Percentiles rank a stretch among this genome's conserved stretches.
Conservation (phyloP, 1,140 invertebrate genomes). For the Epicauta chinensis region DNA sequence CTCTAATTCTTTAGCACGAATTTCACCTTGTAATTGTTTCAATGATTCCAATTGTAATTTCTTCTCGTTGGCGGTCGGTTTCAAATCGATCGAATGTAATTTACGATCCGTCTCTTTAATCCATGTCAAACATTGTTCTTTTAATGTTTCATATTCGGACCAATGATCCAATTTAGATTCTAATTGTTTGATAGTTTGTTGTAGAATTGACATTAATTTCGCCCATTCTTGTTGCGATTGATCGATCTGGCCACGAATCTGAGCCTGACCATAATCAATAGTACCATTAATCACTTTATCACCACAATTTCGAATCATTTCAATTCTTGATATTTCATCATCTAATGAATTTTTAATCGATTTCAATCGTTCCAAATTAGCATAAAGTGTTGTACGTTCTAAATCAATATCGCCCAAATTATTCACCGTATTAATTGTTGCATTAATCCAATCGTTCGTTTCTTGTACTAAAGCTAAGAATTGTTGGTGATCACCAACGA, state of each 20-base stretch:
- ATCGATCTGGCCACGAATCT: constrained; percentile 79
- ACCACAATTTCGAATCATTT: constrained; percentile 70
- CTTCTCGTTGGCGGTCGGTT: constrained; percentile 76
- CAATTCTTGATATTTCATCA: constrained; percentile 80
- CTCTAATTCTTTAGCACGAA: constrained; percentile 84
- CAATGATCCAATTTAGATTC: constrained; percentile 82
- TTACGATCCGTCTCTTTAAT: constrained; percentile 81
- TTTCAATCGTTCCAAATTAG: constrained; percentile 86
- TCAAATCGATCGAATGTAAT: constrained; percentile 83
- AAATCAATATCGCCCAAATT: constrained; percentile 82
- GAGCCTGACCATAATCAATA: constrained; percentile 74
- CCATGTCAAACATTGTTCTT: constrained; percentile 82
- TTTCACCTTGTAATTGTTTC: constrained; percentile 76
- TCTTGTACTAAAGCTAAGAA: constrained; percentile 87
- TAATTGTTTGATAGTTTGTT: constrained; percentile 67
- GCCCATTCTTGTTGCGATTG: constrained; percentile 87
- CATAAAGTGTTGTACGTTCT: constrained; percentile 82
- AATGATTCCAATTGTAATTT: constrained; percentile 75
- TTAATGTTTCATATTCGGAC: constrained; percentile 84
- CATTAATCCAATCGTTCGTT: constrained; percentile 85
- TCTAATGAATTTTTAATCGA: constrained; percentile 71
- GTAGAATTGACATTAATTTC: constrained; percentile 66
- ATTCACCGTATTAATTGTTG: constrained; percentile 76
- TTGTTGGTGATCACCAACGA: constrained; percentile 87
- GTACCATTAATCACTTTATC: constrained; percentile 89